Evolutionary conservation across 2,797 vertebrate species (phyloP).

Genomic region (Fistularia commersonii): DNA sequence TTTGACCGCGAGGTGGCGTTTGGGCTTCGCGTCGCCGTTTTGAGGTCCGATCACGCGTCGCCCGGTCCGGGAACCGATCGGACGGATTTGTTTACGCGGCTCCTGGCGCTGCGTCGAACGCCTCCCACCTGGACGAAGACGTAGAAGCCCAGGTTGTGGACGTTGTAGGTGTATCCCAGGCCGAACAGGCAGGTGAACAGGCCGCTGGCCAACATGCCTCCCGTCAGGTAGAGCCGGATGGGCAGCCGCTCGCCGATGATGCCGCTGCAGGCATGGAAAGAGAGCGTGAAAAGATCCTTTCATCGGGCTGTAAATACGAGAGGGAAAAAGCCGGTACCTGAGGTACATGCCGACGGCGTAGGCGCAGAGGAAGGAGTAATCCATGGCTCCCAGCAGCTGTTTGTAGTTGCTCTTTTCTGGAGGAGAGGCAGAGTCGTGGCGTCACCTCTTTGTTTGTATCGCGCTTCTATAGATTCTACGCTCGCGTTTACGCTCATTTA

Average conservation of each 20-base stretch:
- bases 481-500: too few relatives aligned
- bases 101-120: not conserved
- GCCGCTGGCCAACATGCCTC: constrained; percentile 89
- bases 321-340: constrained; percentile 74
- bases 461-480: too few relatives aligned
- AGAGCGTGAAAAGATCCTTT: not conserved
- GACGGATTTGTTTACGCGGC: too few relatives aligned
- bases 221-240: constrained; percentile 88
- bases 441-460: not conserved
- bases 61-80: too few relatives aligned
- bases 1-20: too few relatives aligned
- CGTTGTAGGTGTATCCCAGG: constrained; percentile 85
- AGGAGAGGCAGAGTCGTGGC: not conserved
- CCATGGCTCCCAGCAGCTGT: constrained; percentile 87
- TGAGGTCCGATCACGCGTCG: too few relatives aligned
- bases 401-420: constrained; percentile 90
- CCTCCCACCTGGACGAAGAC: constrained; percentile 81
- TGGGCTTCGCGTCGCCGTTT: too few relatives aligned
- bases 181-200: constrained; percentile 89
- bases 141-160: constrained; percentile 88
- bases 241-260: constrained; percentile 94
- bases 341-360: constrained; percentile 96
- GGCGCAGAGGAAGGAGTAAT: constrained; percentile 92
- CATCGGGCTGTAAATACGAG: constrained; percentile 6
- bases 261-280: constrained; percentile 69